Evolutionary conservation across 2,888 invertebrate genomes (phyloP), one percentile per base, ranked within the genome.

Genomic region (Iphiclides podalirius): DNA sequence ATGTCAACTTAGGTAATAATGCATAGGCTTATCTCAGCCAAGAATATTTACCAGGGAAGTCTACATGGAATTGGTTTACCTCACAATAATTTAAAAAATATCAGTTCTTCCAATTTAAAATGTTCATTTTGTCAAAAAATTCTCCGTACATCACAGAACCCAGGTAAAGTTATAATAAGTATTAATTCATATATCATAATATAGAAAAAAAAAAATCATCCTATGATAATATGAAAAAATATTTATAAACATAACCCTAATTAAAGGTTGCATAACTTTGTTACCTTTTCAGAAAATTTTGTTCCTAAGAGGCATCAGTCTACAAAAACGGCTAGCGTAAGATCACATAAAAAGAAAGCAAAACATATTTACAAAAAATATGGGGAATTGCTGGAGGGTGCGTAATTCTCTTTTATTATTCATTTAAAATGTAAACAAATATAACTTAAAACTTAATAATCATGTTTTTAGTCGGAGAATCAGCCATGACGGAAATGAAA

Each of bases 361-460:
- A 78, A 79, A 54, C 78, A 83, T 55, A 90, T 87, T 51, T 75
- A 66, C 43, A 90, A 90, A 60, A 91, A 91, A 67, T 93, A 91
- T 79, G 91, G 92, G 7, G 94, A 94, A 68, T 74, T 94, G 6
- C 73, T 94, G 54, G 91, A 93, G 89, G 93, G 94, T 94, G 76
- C 60, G 72, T 58, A 34, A 57, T 47, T 45, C 26, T 34, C 35
- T 23, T 14, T 39, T 11, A 41, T 20, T 6, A 20, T 4, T 6
- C 6, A 20, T 20, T 20, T 20, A 20, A 20, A 4, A 4, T 20
- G 20, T 20, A 20, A 20, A 20, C 20, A 20, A 20, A 20, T 20
- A 6, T 20, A 4, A 20, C 6, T 20, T 20, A 20, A 20, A 6
- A 3, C 3, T 20, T 20, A 6, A n/a, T n/a, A n/a, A n/a, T n/a